Percentiles rank a stretch among this genome's conserved stretches.
phyloP scores from a whole-genome alignment of 2,113 vertebrate genomes.

The Scytalopus superciliaris region DNA sequence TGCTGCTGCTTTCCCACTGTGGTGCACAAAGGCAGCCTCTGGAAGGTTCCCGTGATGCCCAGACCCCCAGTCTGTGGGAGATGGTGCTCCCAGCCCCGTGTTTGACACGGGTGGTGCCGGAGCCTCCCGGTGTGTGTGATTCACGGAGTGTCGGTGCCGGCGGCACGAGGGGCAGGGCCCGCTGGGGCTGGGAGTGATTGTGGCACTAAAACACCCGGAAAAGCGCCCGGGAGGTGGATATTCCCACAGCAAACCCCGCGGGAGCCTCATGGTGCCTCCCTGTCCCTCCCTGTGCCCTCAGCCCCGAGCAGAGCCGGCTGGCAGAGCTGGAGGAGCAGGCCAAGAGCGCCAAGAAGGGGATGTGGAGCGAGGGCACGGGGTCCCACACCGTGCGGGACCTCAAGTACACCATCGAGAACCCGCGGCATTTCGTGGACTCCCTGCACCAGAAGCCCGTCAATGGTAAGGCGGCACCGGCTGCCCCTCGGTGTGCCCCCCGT shows the following conservation, averaged over 20 bases:
- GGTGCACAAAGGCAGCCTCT: accelerated
- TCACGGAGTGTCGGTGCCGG: accelerated
- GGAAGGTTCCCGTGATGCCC: not conserved
- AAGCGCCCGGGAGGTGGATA: not conserved
- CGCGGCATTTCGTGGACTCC: slow-evolving; percentile 94
- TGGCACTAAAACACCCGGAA: accelerated
- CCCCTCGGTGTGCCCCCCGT: too few relatives aligned
- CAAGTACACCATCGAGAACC: slow-evolving; percentile 94
- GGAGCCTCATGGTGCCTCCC: too few relatives aligned
- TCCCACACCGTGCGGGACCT: slow-evolving; percentile 88
- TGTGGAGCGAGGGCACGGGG: slow-evolving; percentile 90
- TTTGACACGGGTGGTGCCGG: accelerated
- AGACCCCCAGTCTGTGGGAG: accelerated
- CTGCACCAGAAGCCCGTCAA: slow-evolving; percentile 96
- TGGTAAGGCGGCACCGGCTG: slow-evolving; percentile 70
- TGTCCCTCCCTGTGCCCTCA: not conserved
- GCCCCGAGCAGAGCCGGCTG: slow-evolving; percentile 91
- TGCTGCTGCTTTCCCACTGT: accelerated
- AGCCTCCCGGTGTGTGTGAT: accelerated
- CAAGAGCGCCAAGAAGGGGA: slow-evolving; percentile 85
- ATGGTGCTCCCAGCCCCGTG: accelerated
- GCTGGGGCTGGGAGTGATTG: accelerated
- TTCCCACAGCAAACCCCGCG: accelerated
- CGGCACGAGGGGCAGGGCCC: not conserved
- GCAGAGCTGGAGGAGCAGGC: slow-evolving; percentile 93